Evolutionary conservation across 2,888 invertebrate species (phyloP), one percentile per base, ranked within the genome.

Genomic region (Cephus sareptanus): DNA sequence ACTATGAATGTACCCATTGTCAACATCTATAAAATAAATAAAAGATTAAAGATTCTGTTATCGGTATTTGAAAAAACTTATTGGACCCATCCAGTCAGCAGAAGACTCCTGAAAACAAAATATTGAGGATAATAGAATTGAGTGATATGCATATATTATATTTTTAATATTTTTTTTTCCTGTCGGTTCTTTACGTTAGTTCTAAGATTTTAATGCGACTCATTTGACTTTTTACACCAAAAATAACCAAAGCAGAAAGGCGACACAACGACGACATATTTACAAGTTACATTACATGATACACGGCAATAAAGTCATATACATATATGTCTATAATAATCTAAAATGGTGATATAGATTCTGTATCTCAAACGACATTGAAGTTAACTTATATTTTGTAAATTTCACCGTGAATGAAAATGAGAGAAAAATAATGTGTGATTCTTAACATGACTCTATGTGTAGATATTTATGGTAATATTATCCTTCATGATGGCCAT

Each of bases 261-360:
- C 83, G 85, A 88, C 86, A 88, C 84, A 83, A 85, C 85, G 82
- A 89, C 85, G 83, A 89, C 85, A 81, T 90, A 90, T 90, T 90
- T 90, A 90, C 89, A 90, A 87, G 85, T 87, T 88, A 87, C 89
- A 88, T 87, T 89, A 88, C 85, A 90, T 85, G 86, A 88, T 90
- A 90, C 86, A 88, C 85, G 87, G 87, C 83, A 84, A 86, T 86
- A 86, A 87, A 87, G 83, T 89, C 85, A 86, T 87, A 82, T 88
- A 89, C 85, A 88, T 84, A 85, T 86, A 87, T 85, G 83, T 84
- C 81, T 85, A 69, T 75, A 76, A 37, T 73, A 75, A 56, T 75
- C 73, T 40, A 69, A 56, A 78, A 68, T 40, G 56, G 81, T 84
- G 82, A 81, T 85, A 85, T 83, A 85, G 79, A 79, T 81, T 76